Percentiles rank a stretch among this genome's conserved stretches.
Conservation (phyloP, 2,797 vertebrate genomes). For the Pteronotus mesoamericanus region DNA sequence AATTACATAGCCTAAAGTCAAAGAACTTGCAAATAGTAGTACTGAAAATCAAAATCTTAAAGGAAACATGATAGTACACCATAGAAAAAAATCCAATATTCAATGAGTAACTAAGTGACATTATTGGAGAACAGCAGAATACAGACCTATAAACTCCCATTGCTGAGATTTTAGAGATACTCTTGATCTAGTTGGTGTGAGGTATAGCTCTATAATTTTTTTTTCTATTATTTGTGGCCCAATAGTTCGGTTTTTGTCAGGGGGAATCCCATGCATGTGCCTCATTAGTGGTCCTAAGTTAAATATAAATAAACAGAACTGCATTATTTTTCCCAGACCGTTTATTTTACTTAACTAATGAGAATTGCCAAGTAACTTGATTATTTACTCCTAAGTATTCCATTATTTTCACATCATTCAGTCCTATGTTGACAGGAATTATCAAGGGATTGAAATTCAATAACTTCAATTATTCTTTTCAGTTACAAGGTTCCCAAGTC, state of each 20-base stretch:
- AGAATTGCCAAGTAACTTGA: background rate
- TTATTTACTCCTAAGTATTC: background rate
- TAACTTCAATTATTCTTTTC: background rate
- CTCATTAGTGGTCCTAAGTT: background rate
- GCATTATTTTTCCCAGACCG: background rate
- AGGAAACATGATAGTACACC: background rate
- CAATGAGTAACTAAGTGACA: background rate
- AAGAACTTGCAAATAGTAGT: background rate
- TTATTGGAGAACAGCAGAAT: background rate
- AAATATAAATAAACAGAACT: background rate
- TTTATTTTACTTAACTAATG: constrained; percentile 3
- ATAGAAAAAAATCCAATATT: background rate
- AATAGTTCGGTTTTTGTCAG: background rate
- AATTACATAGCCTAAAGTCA: background rate
- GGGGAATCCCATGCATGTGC: background rate
- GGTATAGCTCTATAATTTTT: background rate
- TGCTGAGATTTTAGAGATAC: background rate
- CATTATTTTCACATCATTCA: background rate
- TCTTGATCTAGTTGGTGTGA: background rate
- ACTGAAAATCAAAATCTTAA: background rate
- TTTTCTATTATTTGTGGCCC: background rate
- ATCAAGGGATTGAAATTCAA: background rate
- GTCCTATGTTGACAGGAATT: background rate
- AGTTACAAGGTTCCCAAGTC: background rate
- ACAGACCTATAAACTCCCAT: background rate